Evolutionary conservation across 2,113 vertebrate genomes (phyloP).

Genomic region (Embiotoca jacksoni): DNA sequence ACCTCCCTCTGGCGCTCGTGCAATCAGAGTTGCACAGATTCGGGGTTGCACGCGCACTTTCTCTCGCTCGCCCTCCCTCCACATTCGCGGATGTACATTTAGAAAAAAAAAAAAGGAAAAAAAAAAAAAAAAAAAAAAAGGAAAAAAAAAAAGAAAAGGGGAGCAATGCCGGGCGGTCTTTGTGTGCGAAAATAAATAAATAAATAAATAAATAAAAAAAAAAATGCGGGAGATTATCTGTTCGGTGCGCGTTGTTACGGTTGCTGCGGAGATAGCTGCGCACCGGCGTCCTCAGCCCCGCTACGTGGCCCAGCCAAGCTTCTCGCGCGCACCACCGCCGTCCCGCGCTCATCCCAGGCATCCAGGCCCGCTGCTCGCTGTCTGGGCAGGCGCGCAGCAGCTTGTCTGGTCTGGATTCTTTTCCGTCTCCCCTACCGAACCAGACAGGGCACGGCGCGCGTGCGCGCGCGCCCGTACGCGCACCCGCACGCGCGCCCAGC

Average conservation of each 20-base stretch:
- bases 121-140: too few species aligned
- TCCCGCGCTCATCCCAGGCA: slow-evolving; percentile 78
- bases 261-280: slow-evolving; percentile 37
- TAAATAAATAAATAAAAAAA: neutral
- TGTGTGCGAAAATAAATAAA: slow-evolving; percentile 19
- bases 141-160: too few species aligned
- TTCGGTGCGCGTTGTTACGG: neutral
- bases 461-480: slow-evolving; percentile 49
- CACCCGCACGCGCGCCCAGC: slow-evolving; percentile 22
- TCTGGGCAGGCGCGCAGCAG: slow-evolving; percentile 74
- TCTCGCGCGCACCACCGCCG: slow-evolving; percentile 73
- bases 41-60: slow-evolving; percentile 61
- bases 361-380: slow-evolving; percentile 65
- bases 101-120: neutral
- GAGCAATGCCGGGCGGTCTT: neutral
- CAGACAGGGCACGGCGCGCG: slow-evolving; percentile 54
- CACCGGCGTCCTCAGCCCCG: slow-evolving; percentile 66
- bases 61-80: slow-evolving; percentile 29
- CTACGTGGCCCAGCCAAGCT: slow-evolving; percentile 84
- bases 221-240: neutral
- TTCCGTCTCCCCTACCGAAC: slow-evolving; percentile 3
- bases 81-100: slow-evolving; percentile 53
- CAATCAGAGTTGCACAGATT: slow-evolving; percentile 82
- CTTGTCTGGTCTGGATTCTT: too few species aligned
- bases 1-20: slow-evolving; percentile 78